Base-by-base conservation (phyloP, 2,888 invertebrate species). In the Drosophila kanekoi region DNA sequence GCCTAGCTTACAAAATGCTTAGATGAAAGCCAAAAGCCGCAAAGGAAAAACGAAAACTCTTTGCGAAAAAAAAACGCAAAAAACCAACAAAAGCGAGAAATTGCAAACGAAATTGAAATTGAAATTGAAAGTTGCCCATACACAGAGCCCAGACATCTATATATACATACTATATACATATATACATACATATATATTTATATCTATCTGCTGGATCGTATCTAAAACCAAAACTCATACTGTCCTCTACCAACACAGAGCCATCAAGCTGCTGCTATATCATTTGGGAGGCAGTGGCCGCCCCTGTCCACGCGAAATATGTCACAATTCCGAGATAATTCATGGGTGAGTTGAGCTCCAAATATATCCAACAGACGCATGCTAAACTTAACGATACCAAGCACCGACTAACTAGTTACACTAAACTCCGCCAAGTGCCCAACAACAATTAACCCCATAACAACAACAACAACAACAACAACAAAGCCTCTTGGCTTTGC, bases 251-350 rank as follows among this genome's bases (percentile, higher is more conserved):
- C 41, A 43, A 33, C 13, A 69, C 38, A 32, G 16, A 33, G n/a
- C 14, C 14, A 53, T 13, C 35, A n/a, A 56, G 28, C 54, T 16
- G 45, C 40, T 41, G 40, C 49, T 38, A 33, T 43, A 20, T 23
- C 41, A 33, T 28, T 43, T 45, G 61, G 70, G 45, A 62, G 69
- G 57, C 80, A 56, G 53, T 49, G 44, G 45, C 32, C 44, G 53
- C 67, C 64, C 53, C 65, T 68, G 77, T 72, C 77, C 61, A 60
- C 69, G 64, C 66, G 18, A 71, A 88, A 87, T 75, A 91, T 91
- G 91, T 90, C 91, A 80, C 91, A 91, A 80, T 91, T 91, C 68
- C 90, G 91, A 72, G 91, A 91, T 87, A 91, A 91, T 90, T 91
- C 91, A 86, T 91, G 91, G 91, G 91, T 91, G 85, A 90, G 91